Base-by-base conservation (phyloP, 64 coral and sea anemone species). In the Pachyseris speciosa region DNA sequence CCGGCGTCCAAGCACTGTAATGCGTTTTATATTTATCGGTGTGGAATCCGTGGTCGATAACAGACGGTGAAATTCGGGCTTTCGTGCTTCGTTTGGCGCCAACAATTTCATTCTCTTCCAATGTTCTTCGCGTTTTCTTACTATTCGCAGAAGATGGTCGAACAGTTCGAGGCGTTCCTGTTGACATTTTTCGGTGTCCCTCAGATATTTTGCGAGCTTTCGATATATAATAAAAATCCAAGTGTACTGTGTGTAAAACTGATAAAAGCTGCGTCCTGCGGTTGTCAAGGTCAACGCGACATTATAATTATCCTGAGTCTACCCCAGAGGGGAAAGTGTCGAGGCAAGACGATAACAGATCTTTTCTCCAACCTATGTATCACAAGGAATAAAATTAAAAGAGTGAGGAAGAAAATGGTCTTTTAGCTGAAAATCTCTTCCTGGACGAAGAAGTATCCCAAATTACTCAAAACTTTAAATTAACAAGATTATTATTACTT, bases 21-120 rank as follows among this genome's bases (percentile, higher is more conserved):
- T 75, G 49, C 36, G 89, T 91, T 37, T 84, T 91, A 67, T 73
- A 91, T 72, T 91, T 91, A 83, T 91, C 78, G 20, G 89, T 91
- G 22, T 84, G 89, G 55, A 84, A 91, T 64, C 76, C 72, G 1
- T 91, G 67, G 0, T 91, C 79, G 24, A 81, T 63, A 7, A 61
- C 55, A n/a, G 77, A 81, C 19, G 77, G 77, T 34, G 77, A 37
- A 39, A 81, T 81, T 63, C 77, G 77, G 0, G 77, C 32, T 53
- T 81, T 81, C 1, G 55, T 59, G 49, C 26, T 37, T 22, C 77
- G 32, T 25, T 58, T 57, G 16, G 53, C 34, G 52, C 77, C 52
- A 38, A 81, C 77, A 10, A 81, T 38, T 81, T 81, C 52, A 9
- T 81, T 81, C 53, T 81, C 77, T 5, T 37, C 51, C 3, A n/a